Base-by-base conservation (phyloP, 2,888 invertebrate genomes). In the Oscheius onirici region DNA sequence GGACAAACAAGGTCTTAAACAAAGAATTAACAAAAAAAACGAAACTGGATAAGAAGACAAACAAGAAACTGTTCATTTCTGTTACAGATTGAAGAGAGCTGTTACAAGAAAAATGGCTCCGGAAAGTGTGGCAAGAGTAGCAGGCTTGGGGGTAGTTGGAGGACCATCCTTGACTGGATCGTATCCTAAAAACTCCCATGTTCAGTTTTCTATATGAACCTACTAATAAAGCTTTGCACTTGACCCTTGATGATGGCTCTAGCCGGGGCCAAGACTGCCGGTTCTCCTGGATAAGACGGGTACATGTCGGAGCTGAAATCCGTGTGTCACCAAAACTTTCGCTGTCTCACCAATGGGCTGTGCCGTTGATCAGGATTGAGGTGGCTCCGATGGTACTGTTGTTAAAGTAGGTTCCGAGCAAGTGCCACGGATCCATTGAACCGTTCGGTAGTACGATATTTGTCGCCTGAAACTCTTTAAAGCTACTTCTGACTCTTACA, bases 361-460 rank as follows among this genome's bases (percentile, higher is more conserved):
- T 81, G 51, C 81, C 80, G 49, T 80, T 78, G 57, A 80, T 80
- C 17, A 80, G 57, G 51, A 75, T 69, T n/a, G 77, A 69, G 6
- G 66, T 60, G 5, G 67, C 65, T 10, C 51, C 26, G 41, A 52
- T 26, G 15, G 60, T 43, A 10, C 43, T 54, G 11, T 71, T 44
- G 2, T 24, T 51, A 8, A 54, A 60, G 40, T 82, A 80, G 28
- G 72, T 70, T 28, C 84, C 84, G 15, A 84, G 69, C 11, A 80
- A 77, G 52, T 83, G 84, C 83, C 84, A 84, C n/a, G 84, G 84
- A 55, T 84, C 84, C 13, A 82, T 66, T 5, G 79, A 78, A 0
- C 84, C 84, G 69, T 84, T 84, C 2, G 84, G 82, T 17, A 84
- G 72, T 13, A 84, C 82, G n/a, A 84, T 75, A 51, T 84, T 83